These are phyloP conservation scores for Rhinophrynus dorsalis DNA, from an alignment of 2,797 vertebrate species.

Conservation along the genomic window DNA sequence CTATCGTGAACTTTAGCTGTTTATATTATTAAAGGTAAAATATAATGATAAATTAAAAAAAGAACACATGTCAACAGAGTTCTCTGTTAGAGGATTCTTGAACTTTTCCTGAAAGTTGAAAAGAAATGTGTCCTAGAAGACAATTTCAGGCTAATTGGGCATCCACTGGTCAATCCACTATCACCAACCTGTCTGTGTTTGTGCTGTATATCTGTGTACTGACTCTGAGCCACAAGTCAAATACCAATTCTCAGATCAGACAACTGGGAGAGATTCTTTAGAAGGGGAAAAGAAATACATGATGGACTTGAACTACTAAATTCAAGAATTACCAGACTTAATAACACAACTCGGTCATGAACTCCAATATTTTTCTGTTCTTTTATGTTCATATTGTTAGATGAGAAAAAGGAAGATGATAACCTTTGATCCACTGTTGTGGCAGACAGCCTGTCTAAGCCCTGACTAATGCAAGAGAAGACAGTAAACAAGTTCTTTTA, in stretches of 20 bases:
- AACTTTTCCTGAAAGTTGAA: background rate
- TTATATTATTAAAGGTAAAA: background rate
- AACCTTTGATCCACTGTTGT: background rate
- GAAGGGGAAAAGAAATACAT: background rate
- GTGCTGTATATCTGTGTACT: background rate
- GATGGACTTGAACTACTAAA: constrained; percentile 28
- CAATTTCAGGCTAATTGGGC: constrained; percentile 11
- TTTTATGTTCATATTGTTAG: constrained; percentile 12
- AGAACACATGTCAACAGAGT: background rate
- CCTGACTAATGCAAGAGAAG: background rate
- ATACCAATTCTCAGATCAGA: constrained; percentile 15
- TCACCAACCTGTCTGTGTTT: background rate
- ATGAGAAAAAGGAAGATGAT: background rate
- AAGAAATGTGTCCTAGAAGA: background rate
- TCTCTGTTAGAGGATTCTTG: background rate
- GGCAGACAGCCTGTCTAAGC: background rate
- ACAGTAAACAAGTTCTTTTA: background rate
- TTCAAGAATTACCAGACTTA: background rate
- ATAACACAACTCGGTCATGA: background rate
- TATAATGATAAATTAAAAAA: no score
- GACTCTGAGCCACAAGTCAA: background rate
- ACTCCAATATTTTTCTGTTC: constrained; percentile 1
- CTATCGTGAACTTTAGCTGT: background rate
- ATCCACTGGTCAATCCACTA: background rate
- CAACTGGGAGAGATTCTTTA: background rate